These are phyloP conservation scores for Onthophagus taurus DNA, from an alignment of 1,140 invertebrate genomes.

Conservation along the genomic window DNA sequence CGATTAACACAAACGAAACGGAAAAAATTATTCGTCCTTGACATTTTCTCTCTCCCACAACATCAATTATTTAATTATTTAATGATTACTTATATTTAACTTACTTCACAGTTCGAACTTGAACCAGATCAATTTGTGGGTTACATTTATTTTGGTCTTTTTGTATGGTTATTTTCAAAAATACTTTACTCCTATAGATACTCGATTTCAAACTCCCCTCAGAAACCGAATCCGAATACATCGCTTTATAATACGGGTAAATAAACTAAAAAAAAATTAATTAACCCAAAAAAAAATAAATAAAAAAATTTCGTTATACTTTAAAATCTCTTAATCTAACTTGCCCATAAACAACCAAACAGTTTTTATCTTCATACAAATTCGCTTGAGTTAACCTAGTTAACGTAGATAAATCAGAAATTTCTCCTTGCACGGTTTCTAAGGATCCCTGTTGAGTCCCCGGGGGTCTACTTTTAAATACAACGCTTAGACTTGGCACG, in stretches of 20 bases:
- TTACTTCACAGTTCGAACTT: constrained; percentile 13
- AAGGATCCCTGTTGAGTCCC: constrained; percentile 23
- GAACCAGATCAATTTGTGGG: constrained; percentile 13
- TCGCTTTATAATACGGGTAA: constrained; percentile 20
- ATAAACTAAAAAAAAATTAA: constrained; percentile 18
- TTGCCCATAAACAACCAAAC: constrained; percentile 24
- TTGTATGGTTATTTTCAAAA: constrained; percentile 22
- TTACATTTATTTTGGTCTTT: constrained; percentile 18
- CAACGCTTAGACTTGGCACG: constrained; percentile 22
- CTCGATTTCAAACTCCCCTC: constrained; percentile 20
- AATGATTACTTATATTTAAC: too few relatives aligned
- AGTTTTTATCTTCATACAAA: constrained; percentile 24
- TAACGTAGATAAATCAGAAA: constrained; percentile 26
- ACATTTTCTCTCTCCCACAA: too few relatives aligned
- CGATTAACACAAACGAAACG: too few relatives aligned
- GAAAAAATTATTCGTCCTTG: too few relatives aligned
- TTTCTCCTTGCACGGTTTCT: constrained; percentile 18
- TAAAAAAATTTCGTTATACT: constrained; percentile 16
- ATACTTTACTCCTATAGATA: constrained; percentile 23
- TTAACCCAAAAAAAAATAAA: neutral
- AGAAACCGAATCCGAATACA: constrained; percentile 18
- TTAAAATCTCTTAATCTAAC: constrained; percentile 27
- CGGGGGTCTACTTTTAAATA: constrained; percentile 24
- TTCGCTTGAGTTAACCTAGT: constrained; percentile 22
- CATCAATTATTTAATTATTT: too few relatives aligned